Base-by-base conservation (phyloP, 2,797 vertebrate species). In the Glossophaga mutica region DNA sequence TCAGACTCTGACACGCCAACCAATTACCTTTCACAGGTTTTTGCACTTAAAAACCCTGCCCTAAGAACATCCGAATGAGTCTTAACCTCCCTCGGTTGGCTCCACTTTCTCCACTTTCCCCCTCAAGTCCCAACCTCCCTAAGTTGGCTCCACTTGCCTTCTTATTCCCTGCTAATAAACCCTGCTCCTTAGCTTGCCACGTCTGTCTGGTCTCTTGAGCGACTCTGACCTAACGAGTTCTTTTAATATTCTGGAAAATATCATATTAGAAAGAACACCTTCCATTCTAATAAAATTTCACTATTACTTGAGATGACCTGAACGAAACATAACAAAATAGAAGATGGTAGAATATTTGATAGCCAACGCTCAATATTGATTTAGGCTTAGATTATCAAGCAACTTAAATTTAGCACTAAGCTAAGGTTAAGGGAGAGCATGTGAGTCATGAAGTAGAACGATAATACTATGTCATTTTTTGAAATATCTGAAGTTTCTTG, bases 171-270 rank as follows among this genome's bases (percentile, higher is more conserved):
- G 6, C 50, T 52, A 52, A 52, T 52, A 52, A 52, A 52, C 19
- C 19, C 50, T 21, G 19, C 50, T 52, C 50, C 50, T 52, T 52
- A 52, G 50, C 19, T 52, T 52, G 50, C 50, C 21, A 19, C 19
- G 2, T 52, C 50, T 19, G 19, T 21, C 50, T 21, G 19, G 50
- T 52, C 19, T 52, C 50, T 21, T 52, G 50, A 21, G 19, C 6
- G 50, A 21, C 50, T 52, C 50, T 52, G 50, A 52, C 50, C 50
- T 52, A 6, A 52, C 50, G 21, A 52, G 50, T 21, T 92, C 26
- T 91, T 84, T 88, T 52, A 78, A 57, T 82, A 50, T 62, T 94
- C 21, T 92, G 77, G 44, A 46, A 90, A 88, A 62, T 85, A 76
- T 3, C 44, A 73, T 48, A 73, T 94, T 92, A 26, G 62, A 87